Conservation (phyloP, 2,113 vertebrate species). For the Lampris megalopsis region DNA sequence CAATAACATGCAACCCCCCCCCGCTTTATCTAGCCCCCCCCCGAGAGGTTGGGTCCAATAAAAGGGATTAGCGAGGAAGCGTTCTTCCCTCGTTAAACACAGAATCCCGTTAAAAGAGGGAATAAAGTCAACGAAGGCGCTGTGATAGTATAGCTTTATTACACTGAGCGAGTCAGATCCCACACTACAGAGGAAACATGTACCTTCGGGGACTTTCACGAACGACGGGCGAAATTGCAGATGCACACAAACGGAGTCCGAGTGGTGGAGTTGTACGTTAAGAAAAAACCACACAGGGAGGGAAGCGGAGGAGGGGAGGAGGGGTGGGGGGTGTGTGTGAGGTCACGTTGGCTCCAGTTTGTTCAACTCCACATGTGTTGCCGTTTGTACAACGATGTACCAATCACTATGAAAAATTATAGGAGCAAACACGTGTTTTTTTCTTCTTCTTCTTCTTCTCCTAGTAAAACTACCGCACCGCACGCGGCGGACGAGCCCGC, state of each 20-base stretch:
- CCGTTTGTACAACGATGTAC: slow-evolving; percentile 13
- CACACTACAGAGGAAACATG: slow-evolving; percentile 72
- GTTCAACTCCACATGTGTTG: neutral
- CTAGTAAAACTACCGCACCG: slow-evolving; percentile 3
- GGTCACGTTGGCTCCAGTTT: slow-evolving; percentile 18
- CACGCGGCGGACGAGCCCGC: neutral
- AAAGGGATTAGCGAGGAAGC: slow-evolving; percentile 1
- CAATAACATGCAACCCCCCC: neutral
- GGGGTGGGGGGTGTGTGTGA: too few relatives aligned
- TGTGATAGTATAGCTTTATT: slow-evolving; percentile 78
- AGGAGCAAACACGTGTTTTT: slow-evolving; percentile 10
- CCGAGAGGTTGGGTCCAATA: slow-evolving; percentile 2
- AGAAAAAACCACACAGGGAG: slow-evolving; percentile 39
- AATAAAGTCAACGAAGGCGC: neutral
- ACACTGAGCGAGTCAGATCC: slow-evolving; percentile 62
- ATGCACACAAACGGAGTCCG: slow-evolving; percentile 20
- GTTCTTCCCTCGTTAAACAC: slow-evolving; percentile 2
- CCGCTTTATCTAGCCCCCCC: neutral
- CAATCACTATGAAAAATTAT: slow-evolving; percentile 5
- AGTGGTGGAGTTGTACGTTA: slow-evolving; percentile 6
- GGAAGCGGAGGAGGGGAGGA: slow-evolving; percentile 40
- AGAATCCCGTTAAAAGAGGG: neutral
- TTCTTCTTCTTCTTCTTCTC: neutral
- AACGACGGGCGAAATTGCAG: slow-evolving; percentile 22
- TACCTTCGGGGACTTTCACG: slow-evolving; percentile 71